Conservation (phyloP, 2,797 vertebrate species). For the Eulemur albifrons region DNA sequence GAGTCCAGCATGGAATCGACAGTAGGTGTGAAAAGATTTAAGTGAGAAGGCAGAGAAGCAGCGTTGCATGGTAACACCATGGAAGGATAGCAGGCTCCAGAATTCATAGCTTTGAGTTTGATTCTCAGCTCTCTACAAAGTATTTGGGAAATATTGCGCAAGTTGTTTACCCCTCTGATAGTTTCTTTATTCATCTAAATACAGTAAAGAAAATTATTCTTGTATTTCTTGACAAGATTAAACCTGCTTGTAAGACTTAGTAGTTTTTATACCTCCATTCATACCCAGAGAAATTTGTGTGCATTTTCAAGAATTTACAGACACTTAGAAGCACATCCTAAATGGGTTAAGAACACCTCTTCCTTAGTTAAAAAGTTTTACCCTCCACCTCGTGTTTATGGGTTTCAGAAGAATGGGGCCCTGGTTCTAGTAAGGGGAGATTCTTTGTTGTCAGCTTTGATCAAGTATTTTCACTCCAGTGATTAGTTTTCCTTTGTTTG, state of each 20-base stretch:
- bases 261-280: not conserved
- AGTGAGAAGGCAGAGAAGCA: not conserved
- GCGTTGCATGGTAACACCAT: not conserved
- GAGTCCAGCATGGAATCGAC: not conserved
- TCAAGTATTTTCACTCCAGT: slow-evolving; percentile 37
- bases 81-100: not conserved
- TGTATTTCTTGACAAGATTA: not conserved
- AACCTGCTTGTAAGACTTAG: not conserved
- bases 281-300: not conserved
- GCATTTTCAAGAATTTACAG: not conserved
- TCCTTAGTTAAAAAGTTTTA: not conserved
- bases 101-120: not conserved
- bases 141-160: not conserved
- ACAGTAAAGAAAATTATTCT: not conserved
- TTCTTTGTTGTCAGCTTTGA: slow-evolving; percentile 53
- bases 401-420: not conserved
- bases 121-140: not conserved
- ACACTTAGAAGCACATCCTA: not conserved
- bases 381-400: not conserved
- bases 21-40: not conserved
- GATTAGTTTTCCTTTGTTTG: slow-evolving; percentile 56
- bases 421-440: not conserved
- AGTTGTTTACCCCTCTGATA: not conserved
- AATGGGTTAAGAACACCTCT: not conserved
- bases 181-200: not conserved